Percentiles rank a stretch among this genome's conserved stretches.
Evolutionary conservation across 2,888 invertebrate genomes (phyloP).

Genomic region (Halictus quadricinctus): DNA sequence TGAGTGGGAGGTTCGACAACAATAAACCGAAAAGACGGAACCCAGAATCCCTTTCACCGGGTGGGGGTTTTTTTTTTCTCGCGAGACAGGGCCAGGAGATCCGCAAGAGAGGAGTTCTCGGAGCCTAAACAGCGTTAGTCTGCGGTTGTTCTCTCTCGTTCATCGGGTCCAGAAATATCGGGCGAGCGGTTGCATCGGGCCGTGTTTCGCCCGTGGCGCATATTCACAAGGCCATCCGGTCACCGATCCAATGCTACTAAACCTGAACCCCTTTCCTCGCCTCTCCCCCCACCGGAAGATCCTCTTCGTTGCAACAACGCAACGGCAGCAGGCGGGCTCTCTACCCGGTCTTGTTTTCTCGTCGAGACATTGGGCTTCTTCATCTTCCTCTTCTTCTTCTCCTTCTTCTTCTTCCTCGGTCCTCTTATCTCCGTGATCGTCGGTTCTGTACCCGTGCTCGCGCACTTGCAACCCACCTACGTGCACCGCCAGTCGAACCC

Average conservation of each 20-base stretch:
- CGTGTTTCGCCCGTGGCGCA: slow-evolving; percentile 65
- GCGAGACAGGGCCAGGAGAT: not conserved
- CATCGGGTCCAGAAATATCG: slow-evolving; percentile 56
- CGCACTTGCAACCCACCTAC: slow-evolving; percentile 54
- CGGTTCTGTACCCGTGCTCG: slow-evolving; percentile 8
- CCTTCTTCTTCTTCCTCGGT: slow-evolving; percentile 23
- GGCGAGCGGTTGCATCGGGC: slow-evolving; percentile 42
- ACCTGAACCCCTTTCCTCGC: slow-evolving; percentile 59
- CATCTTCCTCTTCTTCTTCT: not conserved
- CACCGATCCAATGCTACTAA: slow-evolving; percentile 78
- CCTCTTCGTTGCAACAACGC: not conserved
- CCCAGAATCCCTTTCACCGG: not conserved
- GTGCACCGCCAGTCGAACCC: slow-evolving; percentile 47
- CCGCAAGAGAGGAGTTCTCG: not conserved
- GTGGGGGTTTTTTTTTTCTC: not conserved
- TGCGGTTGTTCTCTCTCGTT: not conserved
- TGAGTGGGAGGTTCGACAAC: no score
- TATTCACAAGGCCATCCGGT: slow-evolving; percentile 80
- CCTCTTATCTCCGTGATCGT: slow-evolving; percentile 46
- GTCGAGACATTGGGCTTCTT: slow-evolving; percentile 19
- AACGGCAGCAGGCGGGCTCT: slow-evolving; percentile 2
- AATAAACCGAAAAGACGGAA: not conserved
- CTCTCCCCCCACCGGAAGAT: slow-evolving; percentile 35
- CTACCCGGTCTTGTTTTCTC: slow-evolving; percentile 23
- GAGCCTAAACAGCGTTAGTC: slow-evolving; percentile 1